Percentiles rank a stretch among this genome's conserved stretches.
phyloP scores from a whole-genome alignment of 2,888 invertebrate species.

The Agonopterix subpropinquella region DNA sequence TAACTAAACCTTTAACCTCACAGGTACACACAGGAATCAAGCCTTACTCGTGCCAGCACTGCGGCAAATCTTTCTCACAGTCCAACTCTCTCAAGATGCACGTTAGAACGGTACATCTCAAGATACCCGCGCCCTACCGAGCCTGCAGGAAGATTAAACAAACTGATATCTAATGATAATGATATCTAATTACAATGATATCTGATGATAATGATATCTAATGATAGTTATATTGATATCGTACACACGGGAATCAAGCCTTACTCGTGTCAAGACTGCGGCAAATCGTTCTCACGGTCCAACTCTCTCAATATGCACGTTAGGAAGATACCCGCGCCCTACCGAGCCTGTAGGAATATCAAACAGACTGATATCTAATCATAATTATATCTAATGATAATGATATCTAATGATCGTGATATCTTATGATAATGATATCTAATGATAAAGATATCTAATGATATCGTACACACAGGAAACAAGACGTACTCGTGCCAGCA shows the following conservation, averaged over 20 bases:
- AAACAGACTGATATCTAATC: background rate
- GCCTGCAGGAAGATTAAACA: conserved; percentile 17
- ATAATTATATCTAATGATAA: background rate
- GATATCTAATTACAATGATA: too few species aligned
- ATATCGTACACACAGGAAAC: conserved; percentile 45
- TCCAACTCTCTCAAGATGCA: conserved; percentile 30
- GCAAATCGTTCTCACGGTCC: background rate
- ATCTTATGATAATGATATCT: too few species aligned
- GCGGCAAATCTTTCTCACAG: conserved; percentile 51
- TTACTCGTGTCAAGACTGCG: conserved; percentile 19
- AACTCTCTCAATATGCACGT: background rate
- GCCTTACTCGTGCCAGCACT: conserved; percentile 49
- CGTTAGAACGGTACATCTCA: conserved; percentile 7
- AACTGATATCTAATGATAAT: background rate
- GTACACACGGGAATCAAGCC: conserved; percentile 59
- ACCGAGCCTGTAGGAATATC: conserved; percentile 19
- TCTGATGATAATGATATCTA: too few species aligned
- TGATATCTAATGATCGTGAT: too few species aligned
- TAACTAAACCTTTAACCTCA: too few species aligned
- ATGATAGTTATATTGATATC: too few species aligned
- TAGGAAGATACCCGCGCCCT: conserved; percentile 42
- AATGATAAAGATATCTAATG: too few species aligned
- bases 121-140: conserved; percentile 10
- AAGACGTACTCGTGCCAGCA: conserved; percentile 37
- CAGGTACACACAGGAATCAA: conserved; percentile 58